Percentiles rank a stretch among this genome's conserved stretches.
phyloP scores from a whole-genome alignment of 2,797 vertebrate genomes.

The Schizopygopsis pylzovi region DNA sequence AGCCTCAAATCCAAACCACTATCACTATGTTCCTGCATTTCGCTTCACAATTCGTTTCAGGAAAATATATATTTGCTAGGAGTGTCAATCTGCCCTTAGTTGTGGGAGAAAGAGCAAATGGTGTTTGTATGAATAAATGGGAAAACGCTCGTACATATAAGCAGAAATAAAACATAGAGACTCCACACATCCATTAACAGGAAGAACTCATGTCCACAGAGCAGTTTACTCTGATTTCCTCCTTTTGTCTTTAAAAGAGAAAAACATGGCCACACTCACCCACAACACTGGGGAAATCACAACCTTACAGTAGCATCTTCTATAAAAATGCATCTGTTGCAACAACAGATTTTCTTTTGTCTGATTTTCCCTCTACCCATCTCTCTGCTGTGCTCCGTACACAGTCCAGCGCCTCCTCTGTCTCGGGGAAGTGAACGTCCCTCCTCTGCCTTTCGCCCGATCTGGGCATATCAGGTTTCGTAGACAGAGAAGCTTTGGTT shows the following conservation, averaged over 20 bases:
- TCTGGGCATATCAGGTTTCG: slow-evolving; percentile 39
- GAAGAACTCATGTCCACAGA: slow-evolving; percentile 53
- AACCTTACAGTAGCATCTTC: slow-evolving; percentile 37
- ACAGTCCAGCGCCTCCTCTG: slow-evolving; percentile 46
- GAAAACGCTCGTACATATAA: slow-evolving; percentile 53
- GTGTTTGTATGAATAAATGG: slow-evolving; percentile 47
- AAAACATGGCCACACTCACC: slow-evolving; percentile 13
- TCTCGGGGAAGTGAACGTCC: slow-evolving; percentile 15
- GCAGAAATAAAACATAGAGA: slow-evolving; percentile 56
- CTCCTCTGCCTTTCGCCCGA: slow-evolving; percentile 17
- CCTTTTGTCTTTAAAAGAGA: slow-evolving; percentile 36
- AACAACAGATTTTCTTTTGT: slow-evolving; percentile 55
- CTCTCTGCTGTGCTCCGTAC: slow-evolving; percentile 59
- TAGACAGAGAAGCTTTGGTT: slow-evolving; percentile 85
- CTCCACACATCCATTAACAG: slow-evolving; percentile 48
- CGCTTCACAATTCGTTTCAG: slow-evolving; percentile 62
- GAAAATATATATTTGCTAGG: slow-evolving; percentile 62
- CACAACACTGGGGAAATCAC: slow-evolving; percentile 43
- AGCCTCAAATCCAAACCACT: slow-evolving; percentile 74
- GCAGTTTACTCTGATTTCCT: slow-evolving; percentile 43
- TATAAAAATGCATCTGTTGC: slow-evolving; percentile 38
- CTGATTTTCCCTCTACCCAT: slow-evolving; percentile 35
- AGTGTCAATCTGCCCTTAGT: slow-evolving; percentile 51
- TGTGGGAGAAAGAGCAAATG: slow-evolving; percentile 51
- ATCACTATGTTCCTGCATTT: slow-evolving; percentile 52